phyloP scores from a whole-genome alignment of 1,140 invertebrate species.

The Zaprionus inermis region DNA sequence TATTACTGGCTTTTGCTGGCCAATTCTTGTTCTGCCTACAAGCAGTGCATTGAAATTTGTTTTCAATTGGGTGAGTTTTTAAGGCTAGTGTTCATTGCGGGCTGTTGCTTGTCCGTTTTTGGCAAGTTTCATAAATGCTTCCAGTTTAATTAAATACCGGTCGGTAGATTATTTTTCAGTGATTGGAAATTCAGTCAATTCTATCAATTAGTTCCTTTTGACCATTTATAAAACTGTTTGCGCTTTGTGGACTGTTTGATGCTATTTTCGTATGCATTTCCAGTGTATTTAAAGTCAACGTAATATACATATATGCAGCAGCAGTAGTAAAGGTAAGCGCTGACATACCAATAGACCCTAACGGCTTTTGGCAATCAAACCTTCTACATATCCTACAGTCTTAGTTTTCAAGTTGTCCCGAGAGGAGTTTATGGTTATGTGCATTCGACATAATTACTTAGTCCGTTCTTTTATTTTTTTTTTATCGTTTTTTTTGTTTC shows the following conservation, averaged over 20 bases:
- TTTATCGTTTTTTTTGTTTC: no score
- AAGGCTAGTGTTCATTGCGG: neutral
- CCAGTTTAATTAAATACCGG: neutral
- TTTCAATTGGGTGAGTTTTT: constrained; percentile 1
- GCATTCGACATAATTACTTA: no score
- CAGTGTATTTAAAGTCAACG: neutral
- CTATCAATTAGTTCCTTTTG: neutral
- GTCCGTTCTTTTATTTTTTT: no score
- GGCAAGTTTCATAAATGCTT: neutral
- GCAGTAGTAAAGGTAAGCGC: neutral
- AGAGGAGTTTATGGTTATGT: no score
- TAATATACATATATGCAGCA: neutral
- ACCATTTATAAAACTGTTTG: neutral
- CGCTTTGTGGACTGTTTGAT: neutral
- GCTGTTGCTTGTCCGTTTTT: neutral
- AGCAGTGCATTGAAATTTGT: neutral
- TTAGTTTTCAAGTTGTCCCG: no score
- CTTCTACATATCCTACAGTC: neutral
- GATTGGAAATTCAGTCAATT: neutral
- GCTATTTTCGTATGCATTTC: neutral
- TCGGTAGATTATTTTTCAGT: neutral
- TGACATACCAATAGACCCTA: neutral
- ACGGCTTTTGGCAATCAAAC: neutral
- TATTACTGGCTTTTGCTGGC: neutral
- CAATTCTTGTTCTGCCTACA: neutral